A percentile compares a stretch with the other conserved stretches of the same genome.
phyloP scores from a whole-genome alignment of 2,113 vertebrate genomes.

The Donacobius atricapilla region DNA sequence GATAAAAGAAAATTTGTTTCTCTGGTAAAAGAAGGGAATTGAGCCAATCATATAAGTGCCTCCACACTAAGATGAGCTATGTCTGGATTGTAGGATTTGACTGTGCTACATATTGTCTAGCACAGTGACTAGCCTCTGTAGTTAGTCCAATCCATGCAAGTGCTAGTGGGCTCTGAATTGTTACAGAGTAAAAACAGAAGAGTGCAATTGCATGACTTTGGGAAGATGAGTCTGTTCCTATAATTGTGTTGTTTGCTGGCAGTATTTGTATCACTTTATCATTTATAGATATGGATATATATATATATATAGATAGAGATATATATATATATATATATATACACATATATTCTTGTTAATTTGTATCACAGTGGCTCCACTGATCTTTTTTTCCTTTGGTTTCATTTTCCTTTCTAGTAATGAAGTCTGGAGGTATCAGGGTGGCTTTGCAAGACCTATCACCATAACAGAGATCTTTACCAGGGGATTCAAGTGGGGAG shows the following conservation, averaged over 20 bases:
- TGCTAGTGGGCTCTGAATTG: background rate
- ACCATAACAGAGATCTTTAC: slow-evolving; percentile 76
- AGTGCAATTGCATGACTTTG: background rate
- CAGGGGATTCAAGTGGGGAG: slow-evolving; percentile 90
- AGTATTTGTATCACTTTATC: background rate
- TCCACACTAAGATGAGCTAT: background rate
- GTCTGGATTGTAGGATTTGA: background rate
- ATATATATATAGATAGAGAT: background rate
- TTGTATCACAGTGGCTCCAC: background rate
- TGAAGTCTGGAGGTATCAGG: slow-evolving; percentile 89
- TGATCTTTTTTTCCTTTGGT: background rate
- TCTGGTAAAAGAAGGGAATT: background rate
- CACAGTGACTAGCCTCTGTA: background rate
- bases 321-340: background rate
- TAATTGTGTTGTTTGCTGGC: background rate
- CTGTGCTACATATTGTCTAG: background rate
- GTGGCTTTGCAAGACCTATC: slow-evolving; percentile 77
- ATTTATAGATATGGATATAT: background rate
- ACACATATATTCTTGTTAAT: background rate
- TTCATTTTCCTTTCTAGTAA: slow-evolving; percentile 78
- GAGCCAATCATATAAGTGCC: background rate
- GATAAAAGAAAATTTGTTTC: background rate
- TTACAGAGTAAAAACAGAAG: background rate
- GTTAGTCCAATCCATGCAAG: background rate
- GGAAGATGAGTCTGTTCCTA: background rate